A percentile compares a stretch with the other conserved stretches of the same genome.
Evolutionary conservation across 2,113 vertebrate species (phyloP).

Genomic region (Pelodiscus sinensis): DNA sequence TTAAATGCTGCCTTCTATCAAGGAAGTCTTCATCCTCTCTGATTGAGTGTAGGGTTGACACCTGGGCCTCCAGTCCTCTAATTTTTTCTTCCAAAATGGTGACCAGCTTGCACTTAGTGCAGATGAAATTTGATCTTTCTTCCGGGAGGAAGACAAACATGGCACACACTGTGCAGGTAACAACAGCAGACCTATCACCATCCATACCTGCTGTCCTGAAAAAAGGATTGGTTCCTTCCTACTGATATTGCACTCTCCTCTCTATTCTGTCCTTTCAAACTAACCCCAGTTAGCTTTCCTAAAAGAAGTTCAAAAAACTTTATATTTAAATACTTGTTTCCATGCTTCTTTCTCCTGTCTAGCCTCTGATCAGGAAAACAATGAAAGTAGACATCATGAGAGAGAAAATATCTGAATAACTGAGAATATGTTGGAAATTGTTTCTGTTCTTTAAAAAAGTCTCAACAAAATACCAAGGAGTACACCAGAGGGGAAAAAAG

Average conservation of each 20-base stretch:
- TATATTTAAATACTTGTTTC: not conserved
- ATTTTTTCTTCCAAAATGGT: too few relatives aligned
- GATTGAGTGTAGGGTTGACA: too few relatives aligned
- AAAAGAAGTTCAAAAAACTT: not conserved
- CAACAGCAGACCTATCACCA: too few relatives aligned
- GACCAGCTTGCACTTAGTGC: too few relatives aligned
- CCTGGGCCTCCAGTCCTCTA: too few relatives aligned
- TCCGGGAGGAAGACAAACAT: too few relatives aligned
- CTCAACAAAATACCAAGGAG: slow-evolving; percentile 32
- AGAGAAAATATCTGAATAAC: not conserved
- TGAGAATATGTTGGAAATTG: not conserved
- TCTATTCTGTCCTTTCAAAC: slow-evolving; percentile 1
- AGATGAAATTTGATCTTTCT: too few relatives aligned
- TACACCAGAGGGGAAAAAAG: not conserved
- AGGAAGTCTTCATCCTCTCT: too few relatives aligned
- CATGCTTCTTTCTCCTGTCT: not conserved
- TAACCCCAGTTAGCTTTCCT: slow-evolving; percentile 15
- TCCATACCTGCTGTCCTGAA: too few relatives aligned
- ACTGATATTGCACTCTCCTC: slow-evolving; percentile 12
- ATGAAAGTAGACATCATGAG: not conserved
- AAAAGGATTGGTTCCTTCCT: not conserved
- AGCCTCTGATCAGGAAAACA: slow-evolving; percentile 24
- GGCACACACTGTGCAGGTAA: too few relatives aligned
- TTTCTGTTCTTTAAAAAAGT: slow-evolving; percentile 9
- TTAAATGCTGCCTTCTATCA: too few relatives aligned